Evolutionary conservation across 2,888 invertebrate genomes (phyloP).

Genomic region (Noctua comes): DNA sequence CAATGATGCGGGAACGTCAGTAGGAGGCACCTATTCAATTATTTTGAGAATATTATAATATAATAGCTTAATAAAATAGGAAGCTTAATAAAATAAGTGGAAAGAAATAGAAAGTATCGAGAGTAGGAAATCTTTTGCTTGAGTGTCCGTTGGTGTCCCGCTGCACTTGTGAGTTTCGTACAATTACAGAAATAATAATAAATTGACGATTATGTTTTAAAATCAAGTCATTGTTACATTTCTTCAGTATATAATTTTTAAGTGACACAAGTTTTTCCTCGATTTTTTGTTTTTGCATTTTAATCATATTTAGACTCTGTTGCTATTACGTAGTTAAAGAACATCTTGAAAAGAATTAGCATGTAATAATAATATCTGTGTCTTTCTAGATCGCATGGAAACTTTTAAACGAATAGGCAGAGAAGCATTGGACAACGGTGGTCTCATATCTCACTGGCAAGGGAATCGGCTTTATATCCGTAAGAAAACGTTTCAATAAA

Average conservation of each 20-base stretch:
- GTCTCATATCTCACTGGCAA: slow-evolving; percentile 54
- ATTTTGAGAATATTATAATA: background rate
- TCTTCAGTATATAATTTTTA: too few species aligned
- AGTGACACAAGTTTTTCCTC: too few species aligned
- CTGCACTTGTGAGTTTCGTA: background rate
- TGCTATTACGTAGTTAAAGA: background rate
- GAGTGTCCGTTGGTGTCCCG: background rate
- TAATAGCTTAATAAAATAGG: background rate
- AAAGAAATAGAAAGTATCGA: background rate
- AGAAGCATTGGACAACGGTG: slow-evolving; percentile 56
- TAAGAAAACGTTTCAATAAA: slow-evolving; percentile 18
- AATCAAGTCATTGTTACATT: background rate
- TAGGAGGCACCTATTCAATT: background rate
- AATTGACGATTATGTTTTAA: background rate
- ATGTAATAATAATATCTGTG: background rate
- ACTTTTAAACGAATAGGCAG: slow-evolving; percentile 58
- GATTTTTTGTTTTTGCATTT: background rate
- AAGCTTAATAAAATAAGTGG: background rate
- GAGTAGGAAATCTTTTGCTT: background rate
- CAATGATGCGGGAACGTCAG: background rate
- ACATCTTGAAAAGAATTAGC: background rate
- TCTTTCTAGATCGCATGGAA: slow-evolving; percentile 66
- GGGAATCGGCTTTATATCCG: slow-evolving; percentile 39
- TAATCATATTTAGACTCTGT: background rate
- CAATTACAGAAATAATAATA: background rate